Conservation (phyloP, 2,888 invertebrate genomes). For the Agrotis clavis region DNA sequence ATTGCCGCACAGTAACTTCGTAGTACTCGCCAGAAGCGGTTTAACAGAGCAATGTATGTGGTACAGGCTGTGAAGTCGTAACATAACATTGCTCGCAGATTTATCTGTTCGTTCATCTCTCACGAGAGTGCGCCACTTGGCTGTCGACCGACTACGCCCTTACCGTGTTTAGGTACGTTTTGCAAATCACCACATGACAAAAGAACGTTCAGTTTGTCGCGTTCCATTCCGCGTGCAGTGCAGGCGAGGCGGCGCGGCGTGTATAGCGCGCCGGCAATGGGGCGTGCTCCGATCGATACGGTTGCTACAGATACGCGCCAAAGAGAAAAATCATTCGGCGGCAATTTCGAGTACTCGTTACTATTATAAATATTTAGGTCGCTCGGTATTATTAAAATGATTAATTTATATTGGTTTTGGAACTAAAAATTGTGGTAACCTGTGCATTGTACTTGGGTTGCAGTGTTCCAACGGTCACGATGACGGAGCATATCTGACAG, state of each 20-base stretch:
- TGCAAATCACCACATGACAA: conserved; percentile 80
- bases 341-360: conserved; percentile 80
- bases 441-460: conserved; percentile 15
- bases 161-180: conserved; percentile 84
- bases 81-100: conserved; percentile 73
- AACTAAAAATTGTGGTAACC: conserved; percentile 8
- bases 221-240: conserved; percentile 82
- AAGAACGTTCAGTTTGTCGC: conserved; percentile 74
- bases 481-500: conserved; percentile 72
- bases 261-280: conserved; percentile 81
- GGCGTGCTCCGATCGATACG: conserved; percentile 84
- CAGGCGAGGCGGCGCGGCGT: conserved; percentile 48
- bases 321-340: conserved; percentile 82
- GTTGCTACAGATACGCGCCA: conserved; percentile 72
- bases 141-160: conserved; percentile 85
- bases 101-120: conserved; percentile 89
- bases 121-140: conserved; percentile 90
- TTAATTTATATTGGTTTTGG: conserved; percentile 42
- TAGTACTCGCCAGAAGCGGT: fast-evolving
- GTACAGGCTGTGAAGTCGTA: conserved; percentile 37
- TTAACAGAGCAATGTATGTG: conserved; percentile 74
- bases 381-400: conserved; percentile 54
- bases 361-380: conserved; percentile 66
- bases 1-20: conserved; percentile 59
- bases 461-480: conserved; percentile 54